phyloP scores from a whole-genome alignment of 2,797 vertebrate genomes.

The Psittacula echo region DNA sequence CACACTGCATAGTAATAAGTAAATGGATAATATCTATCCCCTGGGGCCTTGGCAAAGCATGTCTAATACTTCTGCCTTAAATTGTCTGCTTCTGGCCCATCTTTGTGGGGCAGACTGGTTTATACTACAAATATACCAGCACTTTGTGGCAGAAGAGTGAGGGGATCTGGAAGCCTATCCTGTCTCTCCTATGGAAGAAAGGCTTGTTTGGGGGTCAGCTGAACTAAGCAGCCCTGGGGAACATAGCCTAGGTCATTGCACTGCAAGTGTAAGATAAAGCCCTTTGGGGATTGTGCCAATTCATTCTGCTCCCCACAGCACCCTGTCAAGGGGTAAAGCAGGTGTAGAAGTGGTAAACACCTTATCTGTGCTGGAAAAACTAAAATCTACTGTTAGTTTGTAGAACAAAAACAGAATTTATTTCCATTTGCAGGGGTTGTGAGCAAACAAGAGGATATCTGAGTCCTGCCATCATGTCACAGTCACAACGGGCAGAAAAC shows the following conservation, averaged over 20 bases:
- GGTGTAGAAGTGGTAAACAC: not conserved
- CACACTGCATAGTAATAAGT: not conserved
- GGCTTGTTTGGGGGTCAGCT: not conserved
- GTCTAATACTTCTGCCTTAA: not conserved
- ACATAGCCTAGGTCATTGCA: not conserved
- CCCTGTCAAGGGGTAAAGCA: not conserved
- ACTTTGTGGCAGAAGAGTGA: not conserved
- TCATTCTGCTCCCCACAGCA: not conserved
- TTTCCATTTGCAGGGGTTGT: not conserved
- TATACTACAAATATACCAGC: not conserved
- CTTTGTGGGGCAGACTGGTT: not conserved
- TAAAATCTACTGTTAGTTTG: not conserved
- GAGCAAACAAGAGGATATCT: not conserved
- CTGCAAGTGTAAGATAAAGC: not conserved
- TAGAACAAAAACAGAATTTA: not conserved
- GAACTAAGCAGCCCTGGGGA: not conserved
- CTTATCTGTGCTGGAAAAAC: not conserved
- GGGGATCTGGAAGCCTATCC: not conserved
- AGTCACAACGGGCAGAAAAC: not conserved
- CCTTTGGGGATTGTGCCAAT: rapidly evolving
- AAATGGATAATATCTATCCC: not conserved
- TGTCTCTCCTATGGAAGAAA: not conserved
- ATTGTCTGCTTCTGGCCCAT: not conserved
- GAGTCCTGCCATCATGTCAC: not conserved
- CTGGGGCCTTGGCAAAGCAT: not conserved